Evolutionary conservation across 2,888 invertebrate genomes (phyloP).

Genomic region (Protophormia terraenovae): DNA sequence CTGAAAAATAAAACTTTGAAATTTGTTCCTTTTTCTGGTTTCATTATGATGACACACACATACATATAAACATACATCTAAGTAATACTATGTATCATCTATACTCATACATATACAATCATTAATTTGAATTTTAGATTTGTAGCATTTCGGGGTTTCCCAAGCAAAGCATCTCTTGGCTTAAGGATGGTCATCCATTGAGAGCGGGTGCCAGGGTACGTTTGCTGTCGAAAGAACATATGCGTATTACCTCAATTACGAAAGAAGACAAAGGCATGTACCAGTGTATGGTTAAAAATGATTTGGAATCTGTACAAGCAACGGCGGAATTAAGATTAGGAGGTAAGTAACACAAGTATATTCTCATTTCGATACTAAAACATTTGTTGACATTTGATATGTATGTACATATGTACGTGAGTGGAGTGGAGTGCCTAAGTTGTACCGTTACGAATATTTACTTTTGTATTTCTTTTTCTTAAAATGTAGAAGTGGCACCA

Average conservation of each 20-base stretch:
- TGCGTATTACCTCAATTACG: constrained; percentile 85
- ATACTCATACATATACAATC: too few species aligned
- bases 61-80: not conserved
- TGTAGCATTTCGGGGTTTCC: constrained; percentile 94
- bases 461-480: constrained; percentile 71
- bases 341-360: constrained; percentile 82
- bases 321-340: constrained; percentile 90
- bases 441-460: not conserved
- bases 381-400: too few species aligned
- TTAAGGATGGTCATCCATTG: constrained; percentile 87
- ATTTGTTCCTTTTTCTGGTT: not conserved
- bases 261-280: constrained; percentile 94
- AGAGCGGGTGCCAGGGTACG: constrained; percentile 83
- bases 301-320: constrained; percentile 90
- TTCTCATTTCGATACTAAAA: too few species aligned
- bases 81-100: too few species aligned
- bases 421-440: not conserved
- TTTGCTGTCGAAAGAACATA: constrained; percentile 82
- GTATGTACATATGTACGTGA: too few species aligned
- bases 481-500: constrained; percentile 86
- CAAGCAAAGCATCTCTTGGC: constrained; percentile 88
- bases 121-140: constrained; percentile 80
- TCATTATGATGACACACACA: not conserved
- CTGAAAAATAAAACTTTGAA: constrained; percentile 20
- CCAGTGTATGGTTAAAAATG: constrained; percentile 93